phyloP scores from a whole-genome alignment of 2,888 invertebrate species.

The Spisula solida region DNA sequence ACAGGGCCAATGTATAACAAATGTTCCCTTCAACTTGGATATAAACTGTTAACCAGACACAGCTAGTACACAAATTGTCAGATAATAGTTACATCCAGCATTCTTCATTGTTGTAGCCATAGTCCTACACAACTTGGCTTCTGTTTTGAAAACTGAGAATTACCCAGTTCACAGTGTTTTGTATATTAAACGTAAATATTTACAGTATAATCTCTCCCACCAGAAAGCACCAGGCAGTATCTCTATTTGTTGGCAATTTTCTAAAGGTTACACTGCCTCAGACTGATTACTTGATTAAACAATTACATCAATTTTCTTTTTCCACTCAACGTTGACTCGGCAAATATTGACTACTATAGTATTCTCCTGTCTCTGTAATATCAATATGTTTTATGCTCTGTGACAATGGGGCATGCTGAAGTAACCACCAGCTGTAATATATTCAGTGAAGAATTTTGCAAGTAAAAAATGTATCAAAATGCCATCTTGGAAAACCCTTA shows the following conservation, averaged over 20 bases:
- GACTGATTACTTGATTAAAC: constrained; percentile 7
- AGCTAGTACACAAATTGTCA: background rate
- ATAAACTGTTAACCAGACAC: background rate
- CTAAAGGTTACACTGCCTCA: constrained; percentile 3
- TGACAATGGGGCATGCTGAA: background rate
- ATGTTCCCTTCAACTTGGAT: constrained; percentile 2
- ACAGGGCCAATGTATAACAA: constrained; percentile 10
- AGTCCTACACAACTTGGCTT: background rate
- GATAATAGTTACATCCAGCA: background rate
- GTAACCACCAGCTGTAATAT: background rate
- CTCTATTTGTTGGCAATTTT: background rate
- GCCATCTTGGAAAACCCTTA: too few relatives aligned
- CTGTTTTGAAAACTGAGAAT: constrained; percentile 1
- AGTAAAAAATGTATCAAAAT: background rate
- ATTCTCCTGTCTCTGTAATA: background rate
- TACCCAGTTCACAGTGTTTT: background rate
- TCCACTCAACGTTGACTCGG: background rate
- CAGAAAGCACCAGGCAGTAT: background rate
- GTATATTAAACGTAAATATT: background rate
- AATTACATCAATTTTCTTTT: constrained; percentile 8
- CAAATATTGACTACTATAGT: background rate
- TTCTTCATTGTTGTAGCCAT: background rate
- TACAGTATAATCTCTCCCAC: constrained; percentile 5
- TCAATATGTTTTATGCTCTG: background rate
- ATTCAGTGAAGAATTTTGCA: background rate